A percentile compares a stretch with the other conserved stretches of the same genome.
Conservation (phyloP, 23 tunicate species). For the Oikopleura dioica region DNA sequence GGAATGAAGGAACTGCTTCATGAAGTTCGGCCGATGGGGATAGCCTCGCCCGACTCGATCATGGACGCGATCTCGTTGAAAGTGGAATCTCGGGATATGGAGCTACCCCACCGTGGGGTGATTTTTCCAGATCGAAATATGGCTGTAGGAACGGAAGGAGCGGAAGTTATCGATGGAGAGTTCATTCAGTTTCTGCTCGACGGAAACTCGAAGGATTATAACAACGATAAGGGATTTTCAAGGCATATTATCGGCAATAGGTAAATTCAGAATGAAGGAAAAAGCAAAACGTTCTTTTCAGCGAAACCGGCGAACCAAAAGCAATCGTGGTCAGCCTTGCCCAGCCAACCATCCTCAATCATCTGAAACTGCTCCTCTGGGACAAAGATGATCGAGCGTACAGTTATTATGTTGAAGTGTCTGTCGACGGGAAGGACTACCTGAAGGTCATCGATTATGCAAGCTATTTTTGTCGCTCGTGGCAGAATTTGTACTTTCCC, state of each 20-base stretch:
- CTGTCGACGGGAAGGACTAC: slow-evolving; percentile 76
- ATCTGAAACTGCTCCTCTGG: slow-evolving; percentile 49
- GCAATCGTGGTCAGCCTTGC: slow-evolving; percentile 65
- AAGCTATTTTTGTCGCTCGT: slow-evolving; percentile 39
- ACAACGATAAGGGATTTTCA: slow-evolving; percentile 38
- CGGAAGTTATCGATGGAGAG: slow-evolving; percentile 77
- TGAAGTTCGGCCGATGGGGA: slow-evolving; percentile 49
- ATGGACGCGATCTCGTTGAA: slow-evolving; percentile 65
- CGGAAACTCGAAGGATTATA: slow-evolving; percentile 49
- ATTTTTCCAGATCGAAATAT: slow-evolving; percentile 46
- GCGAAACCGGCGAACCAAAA: slow-evolving; percentile 24
- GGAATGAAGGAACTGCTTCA: slow-evolving; percentile 42
- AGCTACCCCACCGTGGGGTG: slow-evolving; percentile 15
- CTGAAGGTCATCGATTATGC: slow-evolving; percentile 46
- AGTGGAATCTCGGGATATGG: slow-evolving; percentile 31
- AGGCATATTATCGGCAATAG: slow-evolving; percentile 49
- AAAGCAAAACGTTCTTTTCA: too few relatives aligned
- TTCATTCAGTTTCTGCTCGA: slow-evolving; percentile 53
- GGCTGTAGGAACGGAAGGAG: slow-evolving; percentile 62
- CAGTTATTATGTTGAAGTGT: slow-evolving; percentile 16
- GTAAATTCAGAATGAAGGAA: too few relatives aligned
- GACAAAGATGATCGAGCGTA: slow-evolving; percentile 40
- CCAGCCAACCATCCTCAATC: slow-evolving; percentile 59
- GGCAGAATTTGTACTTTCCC: slow-evolving; percentile 53
- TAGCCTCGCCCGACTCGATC: slow-evolving; percentile 36